Evolutionary conservation across 2,113 vertebrate species (phyloP).

Genomic region (Serilophus lunatus): DNA sequence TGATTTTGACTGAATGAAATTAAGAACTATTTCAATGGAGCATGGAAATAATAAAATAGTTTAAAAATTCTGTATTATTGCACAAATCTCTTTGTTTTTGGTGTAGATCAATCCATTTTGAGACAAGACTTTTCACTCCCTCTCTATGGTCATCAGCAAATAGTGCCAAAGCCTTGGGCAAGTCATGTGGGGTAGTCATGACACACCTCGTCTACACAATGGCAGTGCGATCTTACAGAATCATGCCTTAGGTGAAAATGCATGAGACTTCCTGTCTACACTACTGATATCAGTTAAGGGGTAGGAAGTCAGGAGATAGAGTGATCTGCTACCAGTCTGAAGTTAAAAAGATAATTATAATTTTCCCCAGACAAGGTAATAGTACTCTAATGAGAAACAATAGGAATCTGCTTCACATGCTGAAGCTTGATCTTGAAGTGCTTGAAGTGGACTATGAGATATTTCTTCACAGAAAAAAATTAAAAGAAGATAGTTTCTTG

Average conservation of each 20-base stretch:
- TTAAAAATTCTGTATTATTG: not conserved
- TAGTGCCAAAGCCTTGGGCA: not conserved
- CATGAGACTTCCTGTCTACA: not conserved
- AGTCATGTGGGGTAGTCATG: accelerated
- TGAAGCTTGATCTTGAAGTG: not conserved
- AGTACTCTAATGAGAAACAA: not conserved
- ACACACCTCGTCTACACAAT: not conserved
- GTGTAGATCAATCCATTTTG: not conserved
- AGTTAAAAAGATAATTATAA: not conserved
- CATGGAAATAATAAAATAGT: not conserved
- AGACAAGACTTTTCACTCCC: too few species aligned
- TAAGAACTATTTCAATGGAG: not conserved
- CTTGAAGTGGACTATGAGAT: not conserved
- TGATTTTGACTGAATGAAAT: not conserved
- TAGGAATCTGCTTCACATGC: not conserved
- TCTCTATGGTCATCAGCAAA: not conserved
- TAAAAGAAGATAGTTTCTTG: not conserved
- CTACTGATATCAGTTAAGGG: accelerated
- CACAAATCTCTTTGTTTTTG: not conserved
- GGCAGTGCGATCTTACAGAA: accelerated
- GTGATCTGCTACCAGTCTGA: not conserved
- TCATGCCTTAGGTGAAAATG: accelerated
- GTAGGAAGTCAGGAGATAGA: not conserved
- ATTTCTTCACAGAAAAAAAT: not conserved
- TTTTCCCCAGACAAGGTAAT: not conserved